Evolutionary conservation across 2,888 invertebrate species (phyloP), one percentile per base, ranked within the genome.

Genomic region (Apantesis nais): DNA sequence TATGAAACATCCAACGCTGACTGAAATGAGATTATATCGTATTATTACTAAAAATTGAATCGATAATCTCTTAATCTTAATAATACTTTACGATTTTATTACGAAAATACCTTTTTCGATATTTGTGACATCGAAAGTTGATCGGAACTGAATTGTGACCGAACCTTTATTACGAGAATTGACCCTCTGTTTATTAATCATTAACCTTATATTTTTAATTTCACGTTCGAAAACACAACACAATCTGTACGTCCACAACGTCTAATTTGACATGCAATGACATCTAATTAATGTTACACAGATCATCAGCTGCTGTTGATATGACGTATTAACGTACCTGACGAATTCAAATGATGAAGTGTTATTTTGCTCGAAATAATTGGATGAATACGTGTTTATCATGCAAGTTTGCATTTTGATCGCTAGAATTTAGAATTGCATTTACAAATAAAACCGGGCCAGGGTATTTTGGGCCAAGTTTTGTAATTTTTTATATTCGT

Each of bases 321-420:
- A 80, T 80, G 82, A 77, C 80, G 71, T 78, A 82, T 77, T 75
- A 77, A 63, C 80, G 82, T 71, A 74, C 70, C 72, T 74, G 69
- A 69, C 73, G 65, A 82, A 75, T 82, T 80, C 71, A 74, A 80
- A 78, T 80, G 73, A 75, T 81, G 76, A 83, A 83, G 82, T 83
- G 83, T 83, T 78, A 75, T 82, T 69, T 71, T 68, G 73, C 73
- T 76, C 66, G 69, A 70, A 72, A 73, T 70, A 72, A 70, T 74
- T 60, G 70, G 80, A 82, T 74, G 72, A 73, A 71, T 71, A 72
- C 70, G 75, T 71, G 72, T 79, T 77, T 77, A n/a, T 37, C 31
- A 31, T 14, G 25, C 29, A 16, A 52, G 22, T 48, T 31, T 3
- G 22, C 12, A n/a, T 48, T 65, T 31, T 22, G 31, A 19, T 12